Evolutionary conservation across 2,797 vertebrate species (phyloP).

Genomic region (Miichthys miiuy): DNA sequence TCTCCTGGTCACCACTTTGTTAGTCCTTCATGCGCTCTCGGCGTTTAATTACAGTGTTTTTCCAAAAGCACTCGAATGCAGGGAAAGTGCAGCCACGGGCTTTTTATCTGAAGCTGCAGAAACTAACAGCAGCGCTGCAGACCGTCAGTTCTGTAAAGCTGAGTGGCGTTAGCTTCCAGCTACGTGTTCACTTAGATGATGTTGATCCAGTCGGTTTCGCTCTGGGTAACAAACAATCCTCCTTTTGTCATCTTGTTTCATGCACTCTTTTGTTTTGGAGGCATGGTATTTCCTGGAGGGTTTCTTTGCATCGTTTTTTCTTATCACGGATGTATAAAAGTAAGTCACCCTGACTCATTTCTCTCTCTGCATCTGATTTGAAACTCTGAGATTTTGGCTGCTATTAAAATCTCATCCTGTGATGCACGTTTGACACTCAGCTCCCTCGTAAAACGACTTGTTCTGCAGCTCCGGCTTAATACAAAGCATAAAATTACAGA

Average conservation of each 20-base stretch:
- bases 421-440: slow-evolving; percentile 17
- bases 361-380: slow-evolving; percentile 7
- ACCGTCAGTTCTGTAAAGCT: background rate
- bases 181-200: background rate
- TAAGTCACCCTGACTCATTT: too few species aligned
- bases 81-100: slow-evolving; percentile 52
- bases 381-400: background rate
- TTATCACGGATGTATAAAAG: background rate
- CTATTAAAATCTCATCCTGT: background rate
- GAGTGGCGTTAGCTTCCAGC: slow-evolving; percentile 34
- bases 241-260: background rate
- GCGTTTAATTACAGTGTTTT: slow-evolving; percentile 24
- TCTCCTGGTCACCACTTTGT: slow-evolving; percentile 2
- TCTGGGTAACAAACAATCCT: background rate
- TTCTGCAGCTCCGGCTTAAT: slow-evolving; percentile 20
- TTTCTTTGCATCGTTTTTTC: background rate
- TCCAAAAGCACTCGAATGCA: slow-evolving; percentile 11
- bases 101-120: slow-evolving; percentile 41
- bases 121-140: slow-evolving; percentile 20
- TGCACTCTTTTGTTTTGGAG: background rate
- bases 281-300: background rate
- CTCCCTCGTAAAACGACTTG: background rate
- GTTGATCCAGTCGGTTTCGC: too few species aligned
- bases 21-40: slow-evolving; percentile 5
- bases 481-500: slow-evolving; percentile 26